Conservation (phyloP, 1,140 invertebrate genomes). For the Brachionus koreanus region DNA sequence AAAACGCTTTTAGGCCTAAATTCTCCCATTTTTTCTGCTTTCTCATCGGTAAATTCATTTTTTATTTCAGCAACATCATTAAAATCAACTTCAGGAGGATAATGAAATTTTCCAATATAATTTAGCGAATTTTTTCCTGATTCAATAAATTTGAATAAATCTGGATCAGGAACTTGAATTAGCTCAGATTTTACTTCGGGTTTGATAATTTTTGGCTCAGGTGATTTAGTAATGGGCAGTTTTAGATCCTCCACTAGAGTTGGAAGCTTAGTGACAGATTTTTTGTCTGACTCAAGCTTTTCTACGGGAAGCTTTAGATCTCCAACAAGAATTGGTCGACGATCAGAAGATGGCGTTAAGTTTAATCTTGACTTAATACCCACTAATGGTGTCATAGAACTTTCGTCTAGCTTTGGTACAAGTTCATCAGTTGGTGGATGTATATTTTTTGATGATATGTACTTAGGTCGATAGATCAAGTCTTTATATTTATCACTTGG, state of each 20-base stretch:
- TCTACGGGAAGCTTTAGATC: conserved; percentile 25
- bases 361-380: conserved; percentile 10
- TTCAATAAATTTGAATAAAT: neutral
- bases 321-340: neutral
- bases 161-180: neutral
- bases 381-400: neutral
- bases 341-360: neutral
- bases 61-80: neutral
- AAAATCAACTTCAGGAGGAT: conserved; percentile 20
- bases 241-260: conserved; percentile 9
- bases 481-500: conserved; percentile 44
- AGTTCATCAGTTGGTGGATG: conserved; percentile 22
- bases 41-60: neutral
- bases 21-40: neutral
- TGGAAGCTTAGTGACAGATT: neutral
- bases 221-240: neutral
- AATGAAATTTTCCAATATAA: conserved; percentile 43
- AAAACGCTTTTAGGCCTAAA: conserved; percentile 32
- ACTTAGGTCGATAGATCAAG: conserved; percentile 13
- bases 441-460: conserved; percentile 19
- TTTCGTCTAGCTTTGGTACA: conserved; percentile 14
- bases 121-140: neutral
- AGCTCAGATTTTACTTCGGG: neutral
- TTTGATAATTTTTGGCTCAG: neutral
- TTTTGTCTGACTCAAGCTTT: neutral